Percentiles rank a stretch among this genome's conserved stretches.
These are phyloP conservation scores for Gonioctena quinquepunctata DNA, from an alignment of 1,140 invertebrate genomes.

Conservation along the genomic window DNA sequence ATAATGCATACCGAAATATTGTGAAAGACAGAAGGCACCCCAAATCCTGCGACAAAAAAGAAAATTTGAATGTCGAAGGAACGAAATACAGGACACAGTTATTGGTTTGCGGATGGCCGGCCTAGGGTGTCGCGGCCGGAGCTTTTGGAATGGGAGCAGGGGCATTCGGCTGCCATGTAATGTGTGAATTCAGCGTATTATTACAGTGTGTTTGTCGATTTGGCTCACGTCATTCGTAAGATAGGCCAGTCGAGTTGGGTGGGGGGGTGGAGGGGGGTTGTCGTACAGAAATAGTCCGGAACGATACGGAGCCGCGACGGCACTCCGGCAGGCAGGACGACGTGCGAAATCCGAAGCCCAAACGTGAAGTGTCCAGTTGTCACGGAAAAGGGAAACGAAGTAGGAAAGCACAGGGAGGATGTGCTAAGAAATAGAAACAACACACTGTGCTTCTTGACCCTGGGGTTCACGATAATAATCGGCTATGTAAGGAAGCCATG, in stretches of 20 bases:
- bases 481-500: too few relatives aligned
- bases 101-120: slow-evolving; percentile 41
- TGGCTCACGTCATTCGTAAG: slow-evolving; percentile 27
- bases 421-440: background rate
- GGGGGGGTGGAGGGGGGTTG: background rate
- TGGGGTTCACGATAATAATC: too few relatives aligned
- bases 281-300: slow-evolving; percentile 14
- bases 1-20: too few relatives aligned
- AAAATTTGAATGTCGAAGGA: slow-evolving; percentile 16
- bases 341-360: slow-evolving; percentile 35
- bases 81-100: slow-evolving; percentile 25
- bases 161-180: slow-evolving; percentile 25
- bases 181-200: slow-evolving; percentile 43
- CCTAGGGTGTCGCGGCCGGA: background rate
- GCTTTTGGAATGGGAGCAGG: slow-evolving; percentile 13
- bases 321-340: background rate
- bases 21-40: background rate
- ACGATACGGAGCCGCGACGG: slow-evolving; percentile 23
- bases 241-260: background rate
- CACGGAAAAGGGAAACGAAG: slow-evolving; percentile 19
- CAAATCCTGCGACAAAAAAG: background rate
- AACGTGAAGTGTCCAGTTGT: slow-evolving; percentile 40
- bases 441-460: too few relatives aligned
- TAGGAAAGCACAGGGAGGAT: background rate
- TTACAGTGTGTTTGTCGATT: slow-evolving; percentile 32